phyloP scores from a whole-genome alignment of 2,113 vertebrate species.

The Hemiscyllium ocellatum region DNA sequence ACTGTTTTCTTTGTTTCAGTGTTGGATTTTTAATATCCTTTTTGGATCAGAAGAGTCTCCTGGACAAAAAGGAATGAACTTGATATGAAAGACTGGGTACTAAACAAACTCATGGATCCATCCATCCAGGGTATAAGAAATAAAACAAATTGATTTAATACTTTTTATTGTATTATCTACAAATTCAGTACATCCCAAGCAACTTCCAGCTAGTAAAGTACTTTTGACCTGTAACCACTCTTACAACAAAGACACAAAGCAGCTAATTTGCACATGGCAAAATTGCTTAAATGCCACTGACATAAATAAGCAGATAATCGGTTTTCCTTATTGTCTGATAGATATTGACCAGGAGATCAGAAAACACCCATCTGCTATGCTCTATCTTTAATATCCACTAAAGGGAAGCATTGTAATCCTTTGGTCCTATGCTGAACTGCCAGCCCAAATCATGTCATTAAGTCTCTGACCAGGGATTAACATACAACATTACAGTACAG shows the following conservation, averaged over 20 bases:
- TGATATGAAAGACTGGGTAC: neutral
- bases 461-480: neutral
- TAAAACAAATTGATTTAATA: neutral
- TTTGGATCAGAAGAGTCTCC: neutral
- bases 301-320: too few relatives aligned
- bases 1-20: neutral
- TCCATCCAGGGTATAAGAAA: too few relatives aligned
- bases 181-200: neutral
- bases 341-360: neutral
- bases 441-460: neutral
- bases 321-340: neutral
- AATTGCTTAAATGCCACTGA: too few relatives aligned
- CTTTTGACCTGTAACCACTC: neutral
- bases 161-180: neutral
- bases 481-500: too few relatives aligned
- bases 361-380: neutral
- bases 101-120: neutral
- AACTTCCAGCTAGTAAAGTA: neutral
- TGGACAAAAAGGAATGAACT: neutral
- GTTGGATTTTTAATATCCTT: neutral
- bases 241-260: neutral
- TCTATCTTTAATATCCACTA: neutral
- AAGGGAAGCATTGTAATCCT: neutral
- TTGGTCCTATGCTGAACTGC: neutral
- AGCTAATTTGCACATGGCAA: too few relatives aligned